phyloP scores from a whole-genome alignment of 2,888 invertebrate species.

The Carterocephalus palaemon region DNA sequence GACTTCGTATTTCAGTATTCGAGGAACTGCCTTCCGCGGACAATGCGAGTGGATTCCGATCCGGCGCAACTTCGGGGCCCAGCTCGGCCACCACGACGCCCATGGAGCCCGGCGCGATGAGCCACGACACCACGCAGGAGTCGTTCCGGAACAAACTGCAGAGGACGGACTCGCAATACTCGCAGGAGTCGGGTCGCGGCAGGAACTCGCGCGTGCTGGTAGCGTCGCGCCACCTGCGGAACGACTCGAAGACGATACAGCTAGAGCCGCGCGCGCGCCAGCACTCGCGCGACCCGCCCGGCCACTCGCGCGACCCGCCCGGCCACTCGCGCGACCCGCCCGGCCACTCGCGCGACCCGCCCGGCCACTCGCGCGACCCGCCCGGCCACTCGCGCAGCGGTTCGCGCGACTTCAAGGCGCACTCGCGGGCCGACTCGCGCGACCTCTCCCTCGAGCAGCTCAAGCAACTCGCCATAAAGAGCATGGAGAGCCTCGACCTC shows the following conservation, averaged over 20 bases:
- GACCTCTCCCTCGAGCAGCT: slow-evolving; percentile 71
- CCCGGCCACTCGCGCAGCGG: slow-evolving; percentile 46
- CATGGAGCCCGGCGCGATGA: slow-evolving; percentile 38
- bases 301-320: slow-evolving; percentile 51
- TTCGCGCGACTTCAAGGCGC: slow-evolving; percentile 54
- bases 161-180: slow-evolving; percentile 68
- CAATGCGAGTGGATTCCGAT: slow-evolving; percentile 70
- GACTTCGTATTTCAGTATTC: slow-evolving; percentile 79
- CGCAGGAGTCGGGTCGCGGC: slow-evolving; percentile 51
- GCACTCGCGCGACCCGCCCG: slow-evolving; percentile 50
- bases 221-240: slow-evolving; percentile 78
- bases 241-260: slow-evolving; percentile 82
- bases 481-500: slow-evolving; percentile 69
- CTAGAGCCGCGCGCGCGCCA: slow-evolving; percentile 78
- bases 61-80: slow-evolving; percentile 59
- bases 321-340: slow-evolving; percentile 46
- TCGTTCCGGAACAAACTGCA: slow-evolving; percentile 44
- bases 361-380: slow-evolving; percentile 44
- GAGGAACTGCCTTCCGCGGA: slow-evolving; percentile 83
- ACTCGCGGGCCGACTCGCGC: slow-evolving; percentile 76
- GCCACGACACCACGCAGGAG: slow-evolving; percentile 29
- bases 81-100: slow-evolving; percentile 66
- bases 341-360: slow-evolving; percentile 40
- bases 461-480: slow-evolving; percentile 66
- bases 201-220: slow-evolving; percentile 66